Percentiles rank a stretch among this genome's conserved stretches.
Conservation (phyloP, 2,113 vertebrate genomes). For the Mionectes macconnelli region DNA sequence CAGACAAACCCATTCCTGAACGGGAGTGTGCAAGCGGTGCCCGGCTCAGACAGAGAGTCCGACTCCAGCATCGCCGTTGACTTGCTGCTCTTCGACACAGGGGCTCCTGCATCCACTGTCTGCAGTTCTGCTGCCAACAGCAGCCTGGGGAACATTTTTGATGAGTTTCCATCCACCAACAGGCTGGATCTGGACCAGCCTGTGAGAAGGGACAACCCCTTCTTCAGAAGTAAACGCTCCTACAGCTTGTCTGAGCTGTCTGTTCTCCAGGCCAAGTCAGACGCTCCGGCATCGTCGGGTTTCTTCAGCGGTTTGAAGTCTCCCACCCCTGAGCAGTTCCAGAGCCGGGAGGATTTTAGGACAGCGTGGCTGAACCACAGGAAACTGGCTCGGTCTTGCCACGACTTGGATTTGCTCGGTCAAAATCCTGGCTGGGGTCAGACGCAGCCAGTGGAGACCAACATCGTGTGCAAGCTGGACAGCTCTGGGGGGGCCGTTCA, state of each 20-base stretch:
- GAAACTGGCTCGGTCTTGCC: constrained; percentile 93
- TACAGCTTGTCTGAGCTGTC: constrained; percentile 96
- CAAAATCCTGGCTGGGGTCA: constrained; percentile 97
- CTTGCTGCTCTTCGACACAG: constrained; percentile 82
- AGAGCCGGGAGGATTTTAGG: constrained; percentile 94
- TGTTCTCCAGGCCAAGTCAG: constrained; percentile 84
- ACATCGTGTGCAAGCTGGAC: constrained; percentile 90
- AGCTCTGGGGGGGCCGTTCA: constrained; percentile 89
- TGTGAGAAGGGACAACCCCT: constrained; percentile 84
- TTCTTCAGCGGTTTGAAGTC: constrained; percentile 89
- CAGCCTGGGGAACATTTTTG: constrained; percentile 74
- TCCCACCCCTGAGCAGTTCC: constrained; percentile 91
- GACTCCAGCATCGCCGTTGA: constrained; percentile 69
- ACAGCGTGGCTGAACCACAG: constrained; percentile 93
- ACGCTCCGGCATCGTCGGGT: constrained; percentile 31
- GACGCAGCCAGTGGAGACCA: constrained; percentile 93
- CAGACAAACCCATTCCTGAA: constrained; percentile 92
- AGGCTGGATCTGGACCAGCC: constrained; percentile 62
- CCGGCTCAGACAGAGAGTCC: constrained; percentile 70
- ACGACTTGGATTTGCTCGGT: constrained; percentile 90
- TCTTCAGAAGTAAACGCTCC: constrained; percentile 94
- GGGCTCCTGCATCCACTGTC: constrained; percentile 10
- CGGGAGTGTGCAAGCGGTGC: constrained; percentile 40
- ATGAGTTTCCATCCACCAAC: constrained; percentile 65
- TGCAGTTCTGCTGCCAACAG: constrained; percentile 58